Percentiles rank a stretch among this genome's conserved stretches.
Evolutionary conservation across 2,888 invertebrate species (phyloP).

Genomic region (Polia nebulosa): DNA sequence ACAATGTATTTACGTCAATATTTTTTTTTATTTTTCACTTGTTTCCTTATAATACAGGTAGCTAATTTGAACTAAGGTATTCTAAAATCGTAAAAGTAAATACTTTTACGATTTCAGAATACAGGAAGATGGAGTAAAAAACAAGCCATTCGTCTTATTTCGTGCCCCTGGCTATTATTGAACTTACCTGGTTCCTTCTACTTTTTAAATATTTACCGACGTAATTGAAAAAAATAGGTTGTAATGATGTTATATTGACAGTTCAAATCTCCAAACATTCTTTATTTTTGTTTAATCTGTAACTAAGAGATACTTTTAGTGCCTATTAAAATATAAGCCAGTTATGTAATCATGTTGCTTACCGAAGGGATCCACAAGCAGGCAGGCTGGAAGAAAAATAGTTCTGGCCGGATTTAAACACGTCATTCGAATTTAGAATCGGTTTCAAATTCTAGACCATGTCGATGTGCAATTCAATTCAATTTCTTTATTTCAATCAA

Average conservation of each 20-base stretch:
- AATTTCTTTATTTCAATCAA: no score
- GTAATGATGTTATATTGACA: background rate
- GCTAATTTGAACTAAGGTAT: no score
- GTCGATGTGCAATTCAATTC: no score
- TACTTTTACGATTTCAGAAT: background rate
- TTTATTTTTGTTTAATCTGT: background rate
- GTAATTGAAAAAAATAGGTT: background rate
- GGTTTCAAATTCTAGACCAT: no score
- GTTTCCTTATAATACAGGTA: no score
- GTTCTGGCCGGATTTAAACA: no score
- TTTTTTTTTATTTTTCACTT: no score
- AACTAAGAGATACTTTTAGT: background rate
- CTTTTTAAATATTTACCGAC: background rate
- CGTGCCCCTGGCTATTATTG: conserved; percentile 2
- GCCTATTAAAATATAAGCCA: background rate
- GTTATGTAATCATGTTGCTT: background rate
- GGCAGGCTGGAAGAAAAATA: no score
- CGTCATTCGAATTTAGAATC: no score
- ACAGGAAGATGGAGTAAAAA: background rate
- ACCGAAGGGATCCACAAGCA: background rate
- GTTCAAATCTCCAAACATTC: background rate
- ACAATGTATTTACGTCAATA: no score
- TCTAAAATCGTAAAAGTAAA: no score
- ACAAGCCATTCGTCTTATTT: conserved; percentile 1
- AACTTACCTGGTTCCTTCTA: background rate